phyloP scores from a whole-genome alignment of 1,140 invertebrate species.

The Microvelia longipes region DNA sequence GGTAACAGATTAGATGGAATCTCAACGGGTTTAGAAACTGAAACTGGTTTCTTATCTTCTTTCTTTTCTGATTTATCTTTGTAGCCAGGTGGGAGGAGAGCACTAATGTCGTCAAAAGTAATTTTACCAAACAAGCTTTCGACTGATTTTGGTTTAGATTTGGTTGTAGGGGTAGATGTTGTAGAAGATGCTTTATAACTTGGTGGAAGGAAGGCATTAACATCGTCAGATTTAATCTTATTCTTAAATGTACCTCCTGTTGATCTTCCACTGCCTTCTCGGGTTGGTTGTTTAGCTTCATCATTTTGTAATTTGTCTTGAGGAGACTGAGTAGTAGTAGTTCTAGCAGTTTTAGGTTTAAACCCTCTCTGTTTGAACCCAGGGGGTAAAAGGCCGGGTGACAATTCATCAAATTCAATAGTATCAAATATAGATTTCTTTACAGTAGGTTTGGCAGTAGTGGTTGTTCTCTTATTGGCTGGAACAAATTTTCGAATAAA shows the following conservation, averaged over 20 bases:
- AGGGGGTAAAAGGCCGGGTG: constrained; percentile 38
- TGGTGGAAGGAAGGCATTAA: constrained; percentile 45
- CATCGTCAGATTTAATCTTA: constrained; percentile 38
- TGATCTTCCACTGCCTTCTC: constrained; percentile 14
- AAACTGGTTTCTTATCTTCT: neutral
- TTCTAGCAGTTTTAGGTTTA: constrained; percentile 36
- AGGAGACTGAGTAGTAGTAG: constrained; percentile 25
- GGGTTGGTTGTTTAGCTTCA: constrained; percentile 15
- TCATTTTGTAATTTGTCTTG: constrained; percentile 21
- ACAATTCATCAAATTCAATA: constrained; percentile 42
- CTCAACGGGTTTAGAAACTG: constrained; percentile 7
- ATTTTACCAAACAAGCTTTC: constrained; percentile 23
- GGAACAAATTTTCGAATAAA: constrained; percentile 50
- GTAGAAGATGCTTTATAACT: constrained; percentile 39
- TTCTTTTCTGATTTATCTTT: constrained; percentile 16
- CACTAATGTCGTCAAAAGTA: constrained; percentile 27
- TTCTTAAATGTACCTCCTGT: constrained; percentile 16
- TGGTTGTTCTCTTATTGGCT: constrained; percentile 34
- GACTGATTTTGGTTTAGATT: constrained; percentile 15
- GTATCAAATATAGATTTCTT: constrained; percentile 34
- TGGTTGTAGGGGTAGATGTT: constrained; percentile 23
- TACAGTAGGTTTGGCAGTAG: constrained; percentile 30
- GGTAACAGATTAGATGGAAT: constrained; percentile 23
- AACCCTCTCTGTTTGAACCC: constrained; percentile 36
- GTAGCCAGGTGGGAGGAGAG: constrained; percentile 28